Evolutionary conservation across 2,113 vertebrate genomes (phyloP), one percentile per base, ranked within the genome.

Genomic region (Uropsilus gracilis): DNA sequence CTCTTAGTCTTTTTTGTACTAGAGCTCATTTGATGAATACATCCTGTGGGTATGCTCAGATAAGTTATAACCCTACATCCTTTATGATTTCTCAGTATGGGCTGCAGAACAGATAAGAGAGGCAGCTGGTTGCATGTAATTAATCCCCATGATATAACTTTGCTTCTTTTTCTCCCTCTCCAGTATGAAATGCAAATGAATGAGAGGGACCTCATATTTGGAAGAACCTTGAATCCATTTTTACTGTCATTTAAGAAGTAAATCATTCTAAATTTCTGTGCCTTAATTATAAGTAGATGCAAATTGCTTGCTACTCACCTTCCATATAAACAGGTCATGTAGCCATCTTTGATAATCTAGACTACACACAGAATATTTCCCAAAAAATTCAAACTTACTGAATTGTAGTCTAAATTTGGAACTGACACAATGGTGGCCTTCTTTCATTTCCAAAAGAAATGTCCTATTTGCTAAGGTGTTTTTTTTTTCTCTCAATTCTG

Each of bases 391-490:
- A 71, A 37, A 63, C 55, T 80, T 69, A 34, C n/a, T 73, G 73
- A 77, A 6, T 57, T 89, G 39, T 64, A 84, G 3, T 89, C 61
- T 93, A 68, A 91, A 83, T 77, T 39, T 4, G 12, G 53, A 81
- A 86, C 22, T 57, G 75, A 42, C 48, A 8, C 61, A 50, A 53
- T 26, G 28, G 18, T 34, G 63, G 32, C 20, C 26, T 59, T 69
- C 39, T 89, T 95, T 85, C 42, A 68, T 85, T 93, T 89, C 37
- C 37, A 48, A 75, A 71, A 63, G 39, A 75, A 80, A 66, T n/a
- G 48, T 1, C 46, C 57, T 68, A 34, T 91, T 95, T 81, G 17
- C 61, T 89, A 26, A 48, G 53, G 46, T 28, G 8, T 26, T 91
- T 73, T 93, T 10, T 26, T 91, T 73, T 93, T 18, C 48, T 71